These are phyloP conservation scores for Rhodeus uyekii DNA, from an alignment of 2,797 vertebrate species.

Conservation along the genomic window DNA sequence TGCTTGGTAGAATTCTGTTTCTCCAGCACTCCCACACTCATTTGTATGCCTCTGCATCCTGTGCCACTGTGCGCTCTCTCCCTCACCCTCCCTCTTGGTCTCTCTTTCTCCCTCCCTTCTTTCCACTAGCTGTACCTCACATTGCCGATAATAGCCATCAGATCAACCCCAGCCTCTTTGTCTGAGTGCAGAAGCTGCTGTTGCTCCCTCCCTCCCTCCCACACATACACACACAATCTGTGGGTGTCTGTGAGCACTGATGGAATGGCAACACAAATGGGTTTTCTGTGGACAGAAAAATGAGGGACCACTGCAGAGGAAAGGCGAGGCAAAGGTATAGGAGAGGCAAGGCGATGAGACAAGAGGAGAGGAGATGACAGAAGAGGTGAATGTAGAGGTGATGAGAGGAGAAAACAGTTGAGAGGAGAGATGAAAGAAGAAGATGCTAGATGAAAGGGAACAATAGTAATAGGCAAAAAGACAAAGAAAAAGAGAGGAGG, in stretches of 20 bases:
- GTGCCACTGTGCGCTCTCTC: conserved; percentile 67
- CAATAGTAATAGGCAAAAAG: background rate
- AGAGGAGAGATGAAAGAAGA: background rate
- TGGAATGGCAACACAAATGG: conserved; percentile 61
- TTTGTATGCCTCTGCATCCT: conserved; percentile 94
- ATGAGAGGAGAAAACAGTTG: background rate
- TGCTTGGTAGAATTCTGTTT: conserved; percentile 93
- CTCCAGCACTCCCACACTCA: conserved; percentile 99
- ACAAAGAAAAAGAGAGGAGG: background rate
- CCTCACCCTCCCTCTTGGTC: conserved; percentile 69
- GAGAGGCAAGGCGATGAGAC: background rate
- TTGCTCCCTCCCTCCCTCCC: conserved; percentile 78
- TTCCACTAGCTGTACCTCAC: conserved; percentile 84
- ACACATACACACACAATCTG: conserved; percentile 30
- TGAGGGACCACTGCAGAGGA: conserved; percentile 50
- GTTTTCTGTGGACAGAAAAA: conserved; percentile 69
- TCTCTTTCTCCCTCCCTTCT: conserved; percentile 59
- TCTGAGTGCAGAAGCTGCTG: conserved; percentile 83
- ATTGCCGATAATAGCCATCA: conserved; percentile 92
- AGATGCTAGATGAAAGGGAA: no score
- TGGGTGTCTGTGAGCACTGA: conserved; percentile 50
- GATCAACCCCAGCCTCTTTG: conserved; percentile 89
- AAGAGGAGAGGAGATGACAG: background rate
- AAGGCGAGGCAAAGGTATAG: background rate
- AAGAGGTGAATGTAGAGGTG: background rate